Base-by-base conservation (phyloP, 2,797 vertebrate species). In the Hoplostethus atlanticus region DNA sequence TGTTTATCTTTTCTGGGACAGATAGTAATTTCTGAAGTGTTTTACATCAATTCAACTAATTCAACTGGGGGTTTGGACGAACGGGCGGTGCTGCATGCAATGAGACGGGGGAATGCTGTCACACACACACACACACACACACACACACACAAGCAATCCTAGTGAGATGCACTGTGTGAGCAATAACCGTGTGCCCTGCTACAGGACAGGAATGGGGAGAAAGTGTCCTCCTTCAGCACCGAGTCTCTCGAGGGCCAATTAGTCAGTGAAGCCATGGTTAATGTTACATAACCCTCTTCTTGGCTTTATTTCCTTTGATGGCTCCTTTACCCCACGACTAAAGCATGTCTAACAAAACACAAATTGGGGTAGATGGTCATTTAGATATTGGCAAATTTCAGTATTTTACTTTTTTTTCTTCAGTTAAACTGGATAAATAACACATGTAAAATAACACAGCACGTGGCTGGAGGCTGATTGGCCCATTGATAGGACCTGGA, bases 1-100 rank as follows among this genome's bases (percentile, higher is more conserved):
- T 87, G 84, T 90, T 86, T 88, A 85, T 89, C 83, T 87, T 76
- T 83, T 86, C 84, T 61, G 53, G 68, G 67, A 63, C 67, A 64
- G 77, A 81, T 76, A 70, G 85, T 85, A 48, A 87, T 88, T 89
- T 89, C 81, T 86, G 52, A 76, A 76, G 85, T 85, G 81, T 88
- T 88, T 83, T 83, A 80, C 80, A 85, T 84, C 78, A 81, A 73
- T 89, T 83, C 79, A 55, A 13, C 74, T 84, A 59, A 85, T 84
- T 86, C 68, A 75, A 77, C 85, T 68, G 50, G 46, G 21, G 21
- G 21, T 56, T 61, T 67, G 69, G 70, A 75, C 76, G 74, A 89
- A 79, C 72, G 66, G 56, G 21, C 50, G 21, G 31, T 0, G 51
- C 57, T 30, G 61, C 65, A 62, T 71, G 60, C 84, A 59, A 79